phyloP scores from a whole-genome alignment of 2,888 invertebrate species.

The Lepetodrilus schrolli region DNA sequence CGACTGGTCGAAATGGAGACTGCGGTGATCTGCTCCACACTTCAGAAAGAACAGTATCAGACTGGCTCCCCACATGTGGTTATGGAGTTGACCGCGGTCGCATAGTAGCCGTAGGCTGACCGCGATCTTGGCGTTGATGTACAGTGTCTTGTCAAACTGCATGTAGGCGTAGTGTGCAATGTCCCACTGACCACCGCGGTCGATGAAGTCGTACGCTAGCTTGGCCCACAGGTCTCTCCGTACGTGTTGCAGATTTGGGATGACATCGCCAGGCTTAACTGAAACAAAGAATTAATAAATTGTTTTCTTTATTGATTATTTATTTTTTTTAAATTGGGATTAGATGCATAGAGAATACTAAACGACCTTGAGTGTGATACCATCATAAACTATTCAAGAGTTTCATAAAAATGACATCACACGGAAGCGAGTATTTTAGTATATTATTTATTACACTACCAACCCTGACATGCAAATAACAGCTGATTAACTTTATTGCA shows the following conservation, averaged over 20 bases:
- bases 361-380: no score
- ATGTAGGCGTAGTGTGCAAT: conserved; percentile 41
- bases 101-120: conserved; percentile 48
- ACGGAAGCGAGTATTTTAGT: no score
- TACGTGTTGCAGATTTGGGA: conserved; percentile 35
- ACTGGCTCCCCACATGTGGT: conserved; percentile 32
- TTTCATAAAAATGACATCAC: no score
- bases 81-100: conserved; percentile 36
- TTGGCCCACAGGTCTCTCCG: conserved; percentile 49
- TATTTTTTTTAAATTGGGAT: no score
- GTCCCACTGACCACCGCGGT: conserved; percentile 38
- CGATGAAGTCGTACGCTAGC: conserved; percentile 46
- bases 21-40: conserved; percentile 48
- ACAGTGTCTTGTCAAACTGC: conserved; percentile 30
- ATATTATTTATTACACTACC: no score
- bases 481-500: no score
- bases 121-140: not conserved
- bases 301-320: no score
- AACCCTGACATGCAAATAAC: no score
- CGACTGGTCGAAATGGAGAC: conserved; percentile 44
- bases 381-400: no score
- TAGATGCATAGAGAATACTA: no score
- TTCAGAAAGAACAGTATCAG: conserved; percentile 46
- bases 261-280: conserved; percentile 15
- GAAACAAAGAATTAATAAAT: not conserved